Evolutionary conservation across 2,888 invertebrate genomes (phyloP), one percentile per base, ranked within the genome.

Genomic region (Aproaerema taeniolella): DNA sequence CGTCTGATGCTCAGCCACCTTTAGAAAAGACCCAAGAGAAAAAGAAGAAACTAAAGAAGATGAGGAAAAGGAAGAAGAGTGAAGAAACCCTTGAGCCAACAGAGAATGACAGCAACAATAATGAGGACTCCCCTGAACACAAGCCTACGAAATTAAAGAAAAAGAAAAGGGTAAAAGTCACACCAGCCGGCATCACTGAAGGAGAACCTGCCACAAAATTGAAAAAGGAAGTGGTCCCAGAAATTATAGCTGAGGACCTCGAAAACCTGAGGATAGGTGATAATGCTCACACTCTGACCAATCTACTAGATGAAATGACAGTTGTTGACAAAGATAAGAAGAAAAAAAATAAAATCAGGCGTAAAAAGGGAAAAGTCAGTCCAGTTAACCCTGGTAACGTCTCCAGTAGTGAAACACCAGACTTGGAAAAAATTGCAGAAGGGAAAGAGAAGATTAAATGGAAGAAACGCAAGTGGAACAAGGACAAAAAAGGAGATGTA

Each of bases 401-500:
- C 9, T 41, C 49, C n/a, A 49, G 37, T n/a, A 46, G 43, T 29
- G 59, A 52, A 14, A 50, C 47, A 25, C 47, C 46, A 2, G 55
- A 58, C 9, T 11, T 45, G 2, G 60, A 62, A 15, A 50, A 55
- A 9, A 36, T 35, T 33, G 65, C 58, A 29, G 68, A 67, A 40
- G 63, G 49, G 0, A 66, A 67, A 48, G 73, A 73, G 42, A 79
- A 73, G 41, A 54, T 69, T 0, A 80, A 76, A 56, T 81, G 82
- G 85, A 67, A 60, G 31, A 79, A 70, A 39, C 62, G 75, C 5
- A 80, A 72, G 39, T 83, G 80, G 82, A 81, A 83, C 42, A 83
- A 80, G 43, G 77, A 71, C 20, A 68, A 55, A 32, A 75, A 74
- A 42, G 68, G 60, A 2, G 63, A 61, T 2, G 35, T 50, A 2